These are phyloP conservation scores for Brenthis hecate DNA, from an alignment of 2,888 invertebrate species.

Conservation along the genomic window DNA sequence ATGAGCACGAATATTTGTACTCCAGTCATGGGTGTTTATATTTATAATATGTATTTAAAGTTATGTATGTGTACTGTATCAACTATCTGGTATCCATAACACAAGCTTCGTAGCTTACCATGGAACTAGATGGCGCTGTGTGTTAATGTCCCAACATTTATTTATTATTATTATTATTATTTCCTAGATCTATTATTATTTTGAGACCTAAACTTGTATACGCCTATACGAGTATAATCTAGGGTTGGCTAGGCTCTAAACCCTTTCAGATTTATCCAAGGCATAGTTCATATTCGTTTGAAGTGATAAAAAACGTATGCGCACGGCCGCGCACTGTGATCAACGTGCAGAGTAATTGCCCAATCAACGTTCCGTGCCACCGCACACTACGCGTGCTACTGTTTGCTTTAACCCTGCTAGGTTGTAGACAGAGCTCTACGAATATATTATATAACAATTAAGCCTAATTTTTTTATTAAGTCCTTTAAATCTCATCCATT, in stretches of 20 bases:
- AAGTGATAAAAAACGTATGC: conserved; percentile 37
- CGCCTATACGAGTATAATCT: not conserved
- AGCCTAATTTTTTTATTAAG: no score
- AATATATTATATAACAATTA: no score
- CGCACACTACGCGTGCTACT: conserved; percentile 35
- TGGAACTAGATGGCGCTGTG: no score
- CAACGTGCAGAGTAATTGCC: conserved; percentile 57
- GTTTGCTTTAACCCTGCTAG: conserved; percentile 13
- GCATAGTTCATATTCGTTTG: conserved; percentile 32
- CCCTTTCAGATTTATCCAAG: conserved; percentile 24
- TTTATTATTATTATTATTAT: no score
- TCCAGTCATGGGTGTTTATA: no score
- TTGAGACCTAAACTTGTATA: not conserved
- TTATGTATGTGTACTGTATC: no score
- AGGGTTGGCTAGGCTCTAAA: not conserved
- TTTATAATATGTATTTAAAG: no score
- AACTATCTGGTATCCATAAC: no score
- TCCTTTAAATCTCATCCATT: no score
- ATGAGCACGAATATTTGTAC: no score
- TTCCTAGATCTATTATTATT: not conserved
- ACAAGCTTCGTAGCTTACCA: no score
- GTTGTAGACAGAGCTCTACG: not conserved
- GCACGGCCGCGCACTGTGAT: conserved; percentile 48
- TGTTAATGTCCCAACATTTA: no score
- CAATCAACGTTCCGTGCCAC: conserved; percentile 54